phyloP scores from a whole-genome alignment of 1,140 invertebrate species.

The Homalodisca vitripennis region DNA sequence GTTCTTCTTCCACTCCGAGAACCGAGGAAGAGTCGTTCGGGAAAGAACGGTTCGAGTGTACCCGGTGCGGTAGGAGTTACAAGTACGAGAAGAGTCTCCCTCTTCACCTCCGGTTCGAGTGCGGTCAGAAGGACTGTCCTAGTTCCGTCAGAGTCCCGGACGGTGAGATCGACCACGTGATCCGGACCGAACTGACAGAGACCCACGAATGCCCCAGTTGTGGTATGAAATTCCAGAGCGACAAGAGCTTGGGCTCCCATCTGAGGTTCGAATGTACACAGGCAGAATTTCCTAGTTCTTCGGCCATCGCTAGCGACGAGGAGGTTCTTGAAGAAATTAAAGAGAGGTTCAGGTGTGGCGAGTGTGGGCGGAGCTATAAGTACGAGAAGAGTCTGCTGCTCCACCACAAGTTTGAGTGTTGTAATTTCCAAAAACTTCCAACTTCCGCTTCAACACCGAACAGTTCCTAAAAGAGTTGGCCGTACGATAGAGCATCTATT shows the following conservation, averaged over 20 bases:
- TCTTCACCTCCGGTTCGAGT: not conserved
- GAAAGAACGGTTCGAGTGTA: conserved; percentile 12
- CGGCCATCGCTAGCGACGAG: not conserved
- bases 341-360: not conserved
- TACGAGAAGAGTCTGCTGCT: conserved; percentile 13
- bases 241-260: not conserved
- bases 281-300: not conserved
- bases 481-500: no score
- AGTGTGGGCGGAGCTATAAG: not conserved
- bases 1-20: not conserved
- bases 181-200: not conserved
- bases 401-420: not conserved
- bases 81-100: conserved; percentile 9
- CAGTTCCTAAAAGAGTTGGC: no score
- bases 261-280: not conserved
- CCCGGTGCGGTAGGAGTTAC: not conserved
- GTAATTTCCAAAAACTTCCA: no score
- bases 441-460: no score
- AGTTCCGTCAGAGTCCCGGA: conserved; percentile 6
- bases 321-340: not conserved
- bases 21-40: not conserved
- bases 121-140: conserved; percentile 2
- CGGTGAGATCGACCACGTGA: not conserved
- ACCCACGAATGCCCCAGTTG: not conserved
- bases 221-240: not conserved